Percentiles rank a stretch among this genome's conserved stretches.
Conservation (phyloP, 2,113 vertebrate genomes). For the Psephotus haematonotus region DNA sequence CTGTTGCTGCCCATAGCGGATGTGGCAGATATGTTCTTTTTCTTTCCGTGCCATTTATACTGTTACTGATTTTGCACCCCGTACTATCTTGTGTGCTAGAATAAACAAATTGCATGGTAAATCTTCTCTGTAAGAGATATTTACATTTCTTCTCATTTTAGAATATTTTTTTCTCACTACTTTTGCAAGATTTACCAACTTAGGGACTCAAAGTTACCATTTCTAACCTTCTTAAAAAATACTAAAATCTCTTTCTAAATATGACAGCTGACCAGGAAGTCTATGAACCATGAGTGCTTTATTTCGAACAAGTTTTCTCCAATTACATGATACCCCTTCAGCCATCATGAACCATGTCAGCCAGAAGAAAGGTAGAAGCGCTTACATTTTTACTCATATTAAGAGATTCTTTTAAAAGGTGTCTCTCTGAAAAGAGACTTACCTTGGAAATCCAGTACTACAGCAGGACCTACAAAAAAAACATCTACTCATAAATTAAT, state of each 20-base stretch:
- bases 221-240: neutral
- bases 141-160: neutral
- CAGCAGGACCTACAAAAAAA: neutral
- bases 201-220: neutral
- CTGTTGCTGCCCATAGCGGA: neutral
- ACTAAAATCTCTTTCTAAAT: neutral
- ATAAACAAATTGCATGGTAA: neutral
- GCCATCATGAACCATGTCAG: neutral
- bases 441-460: neutral
- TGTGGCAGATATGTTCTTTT: neutral
- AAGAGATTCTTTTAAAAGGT: neutral
- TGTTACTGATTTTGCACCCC: neutral
- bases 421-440: neutral
- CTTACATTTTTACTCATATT: neutral
- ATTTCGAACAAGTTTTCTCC: neutral
- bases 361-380: neutral
- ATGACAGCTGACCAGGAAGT: neutral
- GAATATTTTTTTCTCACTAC: neutral
- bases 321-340: neutral
- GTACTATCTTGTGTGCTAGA: neutral
- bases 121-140: neutral
- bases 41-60: neutral
- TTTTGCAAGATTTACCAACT: neutral
- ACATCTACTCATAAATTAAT: neutral
- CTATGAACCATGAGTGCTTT: accelerated